Evolutionary conservation across 2,113 vertebrate genomes (phyloP).

Genomic region (Apteryx mantelli): DNA sequence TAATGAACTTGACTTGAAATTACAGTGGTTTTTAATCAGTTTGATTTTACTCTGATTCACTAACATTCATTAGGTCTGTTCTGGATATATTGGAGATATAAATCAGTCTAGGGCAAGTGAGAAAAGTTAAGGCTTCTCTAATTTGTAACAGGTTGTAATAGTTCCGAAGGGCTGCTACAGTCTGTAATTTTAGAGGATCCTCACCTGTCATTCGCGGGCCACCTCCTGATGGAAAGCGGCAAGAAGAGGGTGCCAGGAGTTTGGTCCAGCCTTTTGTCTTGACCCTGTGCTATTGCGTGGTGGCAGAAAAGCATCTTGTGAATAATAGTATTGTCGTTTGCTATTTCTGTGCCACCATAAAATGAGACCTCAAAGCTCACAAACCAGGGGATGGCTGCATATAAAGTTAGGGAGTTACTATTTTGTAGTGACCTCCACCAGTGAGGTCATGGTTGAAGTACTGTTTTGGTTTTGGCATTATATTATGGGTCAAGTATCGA

Average conservation of each 20-base stretch:
- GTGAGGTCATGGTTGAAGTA: not conserved
- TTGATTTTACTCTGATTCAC: not conserved
- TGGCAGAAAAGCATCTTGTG: not conserved
- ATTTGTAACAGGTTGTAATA: not conserved
- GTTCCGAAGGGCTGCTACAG: not conserved
- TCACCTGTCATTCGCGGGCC: too few species aligned
- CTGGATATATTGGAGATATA: too few species aligned
- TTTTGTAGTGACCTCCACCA: not conserved
- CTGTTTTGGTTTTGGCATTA: not conserved
- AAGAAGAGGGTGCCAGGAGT: not conserved
- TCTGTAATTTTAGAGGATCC: not conserved
- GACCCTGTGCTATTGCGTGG: not conserved
- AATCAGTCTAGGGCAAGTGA: too few species aligned
- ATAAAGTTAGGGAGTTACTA: not conserved
- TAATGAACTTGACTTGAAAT: not conserved
- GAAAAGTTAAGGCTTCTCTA: not conserved
- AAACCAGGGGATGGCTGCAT: too few species aligned
- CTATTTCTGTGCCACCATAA: not conserved
- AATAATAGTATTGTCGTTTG: not conserved
- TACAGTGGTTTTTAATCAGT: not conserved
- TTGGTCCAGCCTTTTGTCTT: not conserved
- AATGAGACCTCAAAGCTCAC: not conserved
- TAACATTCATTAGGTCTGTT: not conserved
- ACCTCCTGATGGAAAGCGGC: not conserved
- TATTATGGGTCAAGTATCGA: not conserved